Evolutionary conservation across 2,113 vertebrate species (phyloP).

Genomic region (Pithys albifrons): DNA sequence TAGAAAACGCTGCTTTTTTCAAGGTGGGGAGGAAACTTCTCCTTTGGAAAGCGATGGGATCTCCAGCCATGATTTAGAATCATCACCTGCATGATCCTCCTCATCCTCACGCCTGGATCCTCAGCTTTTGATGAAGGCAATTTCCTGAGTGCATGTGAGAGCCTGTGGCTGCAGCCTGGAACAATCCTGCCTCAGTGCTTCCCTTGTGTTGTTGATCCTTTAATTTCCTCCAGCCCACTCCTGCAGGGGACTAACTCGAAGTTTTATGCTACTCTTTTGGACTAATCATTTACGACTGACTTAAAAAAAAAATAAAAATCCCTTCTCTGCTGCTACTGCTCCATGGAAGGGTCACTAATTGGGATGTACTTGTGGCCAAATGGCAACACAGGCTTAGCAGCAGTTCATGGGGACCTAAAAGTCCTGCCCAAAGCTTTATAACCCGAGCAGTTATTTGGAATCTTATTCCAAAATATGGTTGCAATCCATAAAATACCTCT

Average conservation of each 20-base stretch:
- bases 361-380: slow-evolving; percentile 54
- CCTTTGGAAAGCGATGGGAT: neutral
- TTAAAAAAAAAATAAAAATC: neutral
- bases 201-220: slow-evolving; percentile 75
- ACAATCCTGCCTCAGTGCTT: slow-evolving; percentile 75
- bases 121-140: slow-evolving; percentile 70
- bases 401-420: slow-evolving; percentile 12
- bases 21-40: neutral
- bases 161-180: slow-evolving; percentile 69
- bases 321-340: slow-evolving; percentile 49
- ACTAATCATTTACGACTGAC: slow-evolving; percentile 69
- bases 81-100: slow-evolving; percentile 62
- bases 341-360: slow-evolving; percentile 51
- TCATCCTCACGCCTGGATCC: slow-evolving; percentile 64
- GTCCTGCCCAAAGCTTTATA: slow-evolving; percentile 59
- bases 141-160: slow-evolving; percentile 71
- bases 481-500: slow-evolving; percentile 22
- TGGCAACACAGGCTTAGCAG: slow-evolving; percentile 15
- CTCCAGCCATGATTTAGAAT: slow-evolving; percentile 60
- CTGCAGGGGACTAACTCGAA: slow-evolving; percentile 64
- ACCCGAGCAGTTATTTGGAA: slow-evolving; percentile 3
- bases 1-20: neutral
- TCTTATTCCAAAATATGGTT: slow-evolving; percentile 22
- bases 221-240: slow-evolving; percentile 80
- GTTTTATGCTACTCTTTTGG: slow-evolving; percentile 61